phyloP scores from a whole-genome alignment of 2,113 vertebrate species.

The Centropus bengalensis region DNA sequence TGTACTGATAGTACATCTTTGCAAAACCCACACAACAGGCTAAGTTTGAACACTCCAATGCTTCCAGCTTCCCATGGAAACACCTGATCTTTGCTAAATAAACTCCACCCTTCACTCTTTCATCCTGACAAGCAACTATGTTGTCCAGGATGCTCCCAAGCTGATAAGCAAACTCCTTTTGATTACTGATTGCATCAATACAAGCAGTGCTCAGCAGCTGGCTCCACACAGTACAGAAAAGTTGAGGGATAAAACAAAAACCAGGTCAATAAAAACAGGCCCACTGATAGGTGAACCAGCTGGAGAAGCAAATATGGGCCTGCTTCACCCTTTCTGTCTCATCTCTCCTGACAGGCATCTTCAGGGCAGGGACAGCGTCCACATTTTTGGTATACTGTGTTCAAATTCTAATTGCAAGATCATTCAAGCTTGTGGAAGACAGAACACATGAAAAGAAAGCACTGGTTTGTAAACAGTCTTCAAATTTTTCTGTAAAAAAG shows the following conservation, averaged over 20 bases:
- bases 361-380: neutral
- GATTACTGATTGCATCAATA: neutral
- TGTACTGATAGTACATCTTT: accelerated
- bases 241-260: neutral
- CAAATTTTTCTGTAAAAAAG: neutral
- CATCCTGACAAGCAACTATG: neutral
- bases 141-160: neutral
- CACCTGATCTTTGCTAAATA: neutral
- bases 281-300: neutral
- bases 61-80: neutral
- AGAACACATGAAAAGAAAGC: neutral
- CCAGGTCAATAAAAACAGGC: neutral
- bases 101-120: neutral
- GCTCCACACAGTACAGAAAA: neutral
- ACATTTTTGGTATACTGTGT: neutral
- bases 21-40: conserved; percentile 16
- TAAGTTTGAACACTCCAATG: neutral
- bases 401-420: neutral
- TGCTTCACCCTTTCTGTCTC: neutral
- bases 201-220: neutral
- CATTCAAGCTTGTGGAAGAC: neutral
- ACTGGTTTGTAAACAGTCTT: neutral
- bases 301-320: neutral
- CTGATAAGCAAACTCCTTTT: neutral
- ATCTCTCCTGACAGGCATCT: neutral